Base-by-base conservation (phyloP, 2,888 invertebrate genomes). In the Parnassius orleans region DNA sequence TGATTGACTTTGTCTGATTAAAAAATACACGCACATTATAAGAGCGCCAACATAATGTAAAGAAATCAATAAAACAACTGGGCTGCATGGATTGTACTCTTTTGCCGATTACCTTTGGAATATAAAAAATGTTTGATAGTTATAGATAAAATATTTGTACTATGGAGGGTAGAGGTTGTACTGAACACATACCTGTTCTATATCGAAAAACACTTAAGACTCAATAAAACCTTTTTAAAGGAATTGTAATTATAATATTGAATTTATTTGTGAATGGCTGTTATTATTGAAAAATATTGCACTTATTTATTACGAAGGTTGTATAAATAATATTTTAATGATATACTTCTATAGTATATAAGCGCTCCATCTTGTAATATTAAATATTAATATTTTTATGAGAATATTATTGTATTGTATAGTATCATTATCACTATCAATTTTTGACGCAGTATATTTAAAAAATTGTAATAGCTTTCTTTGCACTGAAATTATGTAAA, bases 371-470 rank as follows among this genome's bases (percentile, higher is more conserved):
- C 46, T 53, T 43, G 44, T 46, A 55, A 19, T 48, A 60, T 66
- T 67, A 73, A 71, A 63, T 69, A 69, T 74, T 72, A 53, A 76
- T 77, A 77, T 78, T 78, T 80, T 76, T 79, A 73, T 74, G 73
- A 72, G 64, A 70, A 70, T 56, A 54, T 60, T 60, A 53, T 53
- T 60, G 60, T 54, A 57, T 50, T 56, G 42, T 43, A 19, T 55
- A 53, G 33, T 48, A 43, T 50, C 43, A 50, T 57, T 41, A 67
- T 71, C 64, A 66, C 64, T 75, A 74, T 75, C 69, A 63, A 72
- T 78, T 83, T 84, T 81, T 72, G 79, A 81, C 68, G 74, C 72
- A 69, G 74, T 80, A 70, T 81, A 79, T 68, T 63, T 70, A 63
- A 71, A 63, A 59, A 68, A 64, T 70, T 72, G 68, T 77, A 75